Evolutionary conservation across 1,140 invertebrate species (phyloP).

Genomic region (Eurosta solidaginis): DNA sequence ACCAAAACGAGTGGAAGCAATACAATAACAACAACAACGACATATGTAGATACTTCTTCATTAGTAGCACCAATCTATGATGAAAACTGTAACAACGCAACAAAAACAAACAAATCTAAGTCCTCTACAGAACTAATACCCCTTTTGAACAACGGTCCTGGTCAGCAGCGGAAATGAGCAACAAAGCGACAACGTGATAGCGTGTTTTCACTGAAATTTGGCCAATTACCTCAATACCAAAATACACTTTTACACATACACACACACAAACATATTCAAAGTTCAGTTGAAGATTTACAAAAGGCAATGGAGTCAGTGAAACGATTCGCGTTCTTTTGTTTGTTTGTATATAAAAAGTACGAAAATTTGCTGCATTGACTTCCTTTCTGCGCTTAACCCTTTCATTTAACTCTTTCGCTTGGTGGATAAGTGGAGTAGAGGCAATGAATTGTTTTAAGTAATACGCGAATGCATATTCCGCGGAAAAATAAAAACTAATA

Average conservation of each 20-base stretch:
- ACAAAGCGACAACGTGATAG: neutral
- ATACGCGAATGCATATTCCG: neutral
- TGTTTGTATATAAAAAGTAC: no score
- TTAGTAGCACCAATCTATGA: neutral
- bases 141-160: neutral
- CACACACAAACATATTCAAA: neutral
- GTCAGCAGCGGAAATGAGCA: neutral
- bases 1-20: neutral
- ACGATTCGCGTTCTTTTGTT: no score
- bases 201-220: conserved; percentile 36
- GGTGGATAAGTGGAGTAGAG: neutral
- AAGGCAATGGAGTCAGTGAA: neutral
- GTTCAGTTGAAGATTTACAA: neutral
- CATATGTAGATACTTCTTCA: no score
- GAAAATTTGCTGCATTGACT: no score
- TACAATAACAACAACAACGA: neutral
- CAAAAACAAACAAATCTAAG: neutral
- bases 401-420: no score
- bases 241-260: neutral
- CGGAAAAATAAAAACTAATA: no score
- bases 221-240: conserved; percentile 29
- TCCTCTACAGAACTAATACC: neutral
- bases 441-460: neutral
- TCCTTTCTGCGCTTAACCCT: no score
- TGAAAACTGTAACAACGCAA: neutral